Percentiles rank a stretch among this genome's conserved stretches.
These are phyloP conservation scores for Tanypteryx hageni DNA, from an alignment of 2,888 invertebrate genomes.

Conservation along the genomic window DNA sequence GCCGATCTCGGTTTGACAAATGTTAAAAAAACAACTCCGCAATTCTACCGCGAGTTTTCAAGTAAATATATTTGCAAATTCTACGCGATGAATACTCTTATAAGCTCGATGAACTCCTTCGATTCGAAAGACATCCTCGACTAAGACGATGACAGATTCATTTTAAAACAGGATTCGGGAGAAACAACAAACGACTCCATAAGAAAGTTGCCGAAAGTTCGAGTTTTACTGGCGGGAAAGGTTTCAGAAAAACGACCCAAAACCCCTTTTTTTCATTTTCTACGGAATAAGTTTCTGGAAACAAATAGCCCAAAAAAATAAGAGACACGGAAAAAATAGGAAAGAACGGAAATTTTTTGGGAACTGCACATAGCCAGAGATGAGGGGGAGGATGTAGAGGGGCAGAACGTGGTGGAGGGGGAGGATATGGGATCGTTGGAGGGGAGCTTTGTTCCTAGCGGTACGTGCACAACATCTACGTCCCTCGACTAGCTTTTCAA, in stretches of 20 bases:
- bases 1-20: too few species aligned
- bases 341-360: neutral
- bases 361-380: neutral
- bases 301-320: neutral
- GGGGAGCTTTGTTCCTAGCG: neutral
- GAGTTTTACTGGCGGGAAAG: neutral
- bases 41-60: too few species aligned
- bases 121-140: neutral
- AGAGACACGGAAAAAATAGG: neutral
- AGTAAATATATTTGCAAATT: neutral
- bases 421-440: too few species aligned
- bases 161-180: neutral
- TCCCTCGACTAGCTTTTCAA: neutral
- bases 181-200: neutral
- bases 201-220: neutral
- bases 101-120: neutral
- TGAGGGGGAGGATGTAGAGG: neutral
- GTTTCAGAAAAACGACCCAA: neutral
- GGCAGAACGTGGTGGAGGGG: too few species aligned
- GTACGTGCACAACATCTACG: neutral
- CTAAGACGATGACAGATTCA: neutral
- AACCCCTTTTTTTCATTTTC: neutral
- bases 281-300: conserved; percentile 23
- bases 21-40: too few species aligned
- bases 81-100: neutral